Percentiles rank a stretch among this genome's conserved stretches.
Evolutionary conservation across 2,888 invertebrate genomes (phyloP).

Genomic region (Harmothoe impar): DNA sequence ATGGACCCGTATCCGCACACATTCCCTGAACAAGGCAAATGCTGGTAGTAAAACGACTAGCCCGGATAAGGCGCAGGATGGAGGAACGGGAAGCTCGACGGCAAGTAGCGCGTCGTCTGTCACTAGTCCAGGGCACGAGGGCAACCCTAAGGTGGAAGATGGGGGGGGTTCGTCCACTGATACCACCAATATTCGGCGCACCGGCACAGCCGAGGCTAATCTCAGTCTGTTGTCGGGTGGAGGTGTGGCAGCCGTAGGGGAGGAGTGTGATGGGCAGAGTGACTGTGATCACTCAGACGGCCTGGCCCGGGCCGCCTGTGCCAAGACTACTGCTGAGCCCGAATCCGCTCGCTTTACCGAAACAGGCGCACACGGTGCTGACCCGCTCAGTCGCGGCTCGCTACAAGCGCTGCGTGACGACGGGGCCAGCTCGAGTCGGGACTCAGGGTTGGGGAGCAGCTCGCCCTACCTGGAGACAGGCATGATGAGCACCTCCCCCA

Average conservation of each 20-base stretch:
- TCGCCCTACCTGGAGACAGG: constrained; percentile 20
- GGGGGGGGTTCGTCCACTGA: neutral
- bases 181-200: constrained; percentile 11
- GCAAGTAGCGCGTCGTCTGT: neutral
- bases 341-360: neutral
- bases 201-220: constrained; percentile 53
- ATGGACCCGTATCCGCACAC: constrained; percentile 62
- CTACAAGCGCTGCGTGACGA: constrained; percentile 38
- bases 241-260: neutral
- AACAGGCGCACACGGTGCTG: constrained; percentile 42
- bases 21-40: constrained; percentile 40
- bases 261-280: neutral
- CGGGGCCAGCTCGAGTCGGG: constrained; percentile 33
- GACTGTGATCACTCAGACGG: neutral
- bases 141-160: neutral
- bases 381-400: constrained; percentile 42
- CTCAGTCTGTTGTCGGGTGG: neutral
- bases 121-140: constrained; percentile 48
- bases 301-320: neutral
- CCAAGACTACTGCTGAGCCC: neutral
- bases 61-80: neutral
- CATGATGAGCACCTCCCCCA: neutral
- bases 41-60: neutral
- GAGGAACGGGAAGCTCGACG: neutral
- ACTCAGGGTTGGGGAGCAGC: constrained; percentile 49